Evolutionary conservation across 2,888 invertebrate genomes (phyloP), one percentile per base, ranked within the genome.

Genomic region (Actias luna): DNA sequence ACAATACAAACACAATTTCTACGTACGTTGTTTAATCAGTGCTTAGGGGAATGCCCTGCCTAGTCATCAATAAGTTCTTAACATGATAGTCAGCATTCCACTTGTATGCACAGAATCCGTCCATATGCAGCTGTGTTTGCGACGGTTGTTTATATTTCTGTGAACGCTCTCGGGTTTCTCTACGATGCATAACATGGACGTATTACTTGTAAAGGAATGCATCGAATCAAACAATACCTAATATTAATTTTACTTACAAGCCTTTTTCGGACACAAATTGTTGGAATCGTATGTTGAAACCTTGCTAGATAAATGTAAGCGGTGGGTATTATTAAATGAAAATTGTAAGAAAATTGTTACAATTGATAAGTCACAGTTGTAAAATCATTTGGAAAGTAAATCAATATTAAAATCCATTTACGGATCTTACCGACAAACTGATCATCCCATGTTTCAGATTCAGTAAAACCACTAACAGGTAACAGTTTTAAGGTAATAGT

Each of bases 21-120:
- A 2, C 25, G 8, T 25, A 50, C 14, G 22, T 22, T 31, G 4
- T 33, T 31, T 22, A n/a, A 36, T 27, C 14, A 25, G 36, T 61
- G 65, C 63, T 69, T 72, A 84, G 86, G 86, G 83, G 79, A 88
- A 87, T 80, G 83, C 80, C 87, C 85, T 81, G 78, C 65, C 69
- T 68, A 79, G 71, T 80, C 78, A 81, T 80, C 76, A 77, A 59
- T 57, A 39, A 27, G n/a, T 57, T 25, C 46, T 27, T 42, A 52
- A 58, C 58, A 52, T 36, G 36, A 46, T 64, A 42, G 29, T 61
- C 64, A 59, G 46, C 52, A 52, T 18, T 35, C 25, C 69, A 72
- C 66, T 70, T 68, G 72, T 68, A 67, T 70, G 66, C 69, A 72
- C 68, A 72, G 73, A 73, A 72, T 69, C 71, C 67, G 67, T 64